Evolutionary conservation across 1,140 invertebrate genomes (phyloP).

Genomic region (Drosophila saltans): DNA sequence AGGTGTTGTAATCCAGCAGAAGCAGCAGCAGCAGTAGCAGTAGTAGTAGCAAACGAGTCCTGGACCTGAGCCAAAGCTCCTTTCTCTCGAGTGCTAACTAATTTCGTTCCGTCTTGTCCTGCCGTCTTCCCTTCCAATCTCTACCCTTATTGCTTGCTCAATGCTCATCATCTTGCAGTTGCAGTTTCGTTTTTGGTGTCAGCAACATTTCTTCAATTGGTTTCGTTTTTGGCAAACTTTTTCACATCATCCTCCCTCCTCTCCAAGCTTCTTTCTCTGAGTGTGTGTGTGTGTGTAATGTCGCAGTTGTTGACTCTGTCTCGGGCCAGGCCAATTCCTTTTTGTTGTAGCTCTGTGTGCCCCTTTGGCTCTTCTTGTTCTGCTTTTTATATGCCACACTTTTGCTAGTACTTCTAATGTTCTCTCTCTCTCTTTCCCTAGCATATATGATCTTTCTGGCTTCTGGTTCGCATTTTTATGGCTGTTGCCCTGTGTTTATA

Average conservation of each 20-base stretch:
- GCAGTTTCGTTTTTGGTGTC: slow-evolving; percentile 76
- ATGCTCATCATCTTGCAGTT: slow-evolving; percentile 37
- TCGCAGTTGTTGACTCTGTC: slow-evolving; percentile 75
- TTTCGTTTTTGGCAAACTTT: slow-evolving; percentile 60
- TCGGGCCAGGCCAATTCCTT: slow-evolving; percentile 70
- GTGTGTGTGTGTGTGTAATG: slow-evolving; percentile 35
- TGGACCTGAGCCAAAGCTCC: slow-evolving; percentile 71
- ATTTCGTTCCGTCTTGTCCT: slow-evolving; percentile 69
- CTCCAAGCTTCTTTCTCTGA: background rate
- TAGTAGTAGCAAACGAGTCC: slow-evolving; percentile 38
- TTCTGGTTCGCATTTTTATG: slow-evolving; percentile 66
- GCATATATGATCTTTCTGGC: slow-evolving; percentile 62
- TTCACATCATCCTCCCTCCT: slow-evolving; percentile 29
- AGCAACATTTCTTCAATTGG: slow-evolving; percentile 78
- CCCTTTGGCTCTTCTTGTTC: slow-evolving; percentile 53
- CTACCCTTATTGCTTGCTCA: slow-evolving; percentile 35
- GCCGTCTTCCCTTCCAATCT: background rate
- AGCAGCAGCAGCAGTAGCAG: slow-evolving; percentile 26
- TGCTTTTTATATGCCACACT: slow-evolving; percentile 62
- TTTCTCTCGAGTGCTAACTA: slow-evolving; percentile 76
- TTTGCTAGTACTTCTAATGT: slow-evolving; percentile 28
- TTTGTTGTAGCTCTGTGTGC: slow-evolving; percentile 28
- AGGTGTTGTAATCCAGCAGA: slow-evolving; percentile 74
- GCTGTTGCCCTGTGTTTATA: slow-evolving; percentile 45
- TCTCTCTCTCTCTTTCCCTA: background rate